Evolutionary conservation across 92 coral and sea anemone genomes (phyloP).

Genomic region (Palythoa caribaeorum): DNA sequence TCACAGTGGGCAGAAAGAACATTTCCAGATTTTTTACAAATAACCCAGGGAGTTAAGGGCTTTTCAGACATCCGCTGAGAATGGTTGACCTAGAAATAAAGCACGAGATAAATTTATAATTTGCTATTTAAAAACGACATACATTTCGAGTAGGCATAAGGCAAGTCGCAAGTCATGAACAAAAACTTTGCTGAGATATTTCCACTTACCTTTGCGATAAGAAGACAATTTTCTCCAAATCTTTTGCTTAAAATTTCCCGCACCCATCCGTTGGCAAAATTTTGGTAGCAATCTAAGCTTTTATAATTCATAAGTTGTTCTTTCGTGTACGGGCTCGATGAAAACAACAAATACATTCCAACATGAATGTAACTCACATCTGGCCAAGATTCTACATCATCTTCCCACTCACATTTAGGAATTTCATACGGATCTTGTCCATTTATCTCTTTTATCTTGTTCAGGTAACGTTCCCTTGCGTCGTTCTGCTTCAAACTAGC

Average conservation of each 20-base stretch:
- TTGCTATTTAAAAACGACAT: neutral
- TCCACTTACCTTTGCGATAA: conserved; percentile 60
- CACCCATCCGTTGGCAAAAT: too few relatives aligned
- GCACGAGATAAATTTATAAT: neutral
- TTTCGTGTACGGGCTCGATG: too few relatives aligned
- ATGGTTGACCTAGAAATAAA: conserved; percentile 8
- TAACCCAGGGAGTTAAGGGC: conserved; percentile 53
- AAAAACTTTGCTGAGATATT: neutral
- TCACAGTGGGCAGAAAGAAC: conserved; percentile 45
- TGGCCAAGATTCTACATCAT: conserved; percentile 57
- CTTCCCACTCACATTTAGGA: conserved; percentile 15
- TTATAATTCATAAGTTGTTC: too few relatives aligned
- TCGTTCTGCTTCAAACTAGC: neutral
- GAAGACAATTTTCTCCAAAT: conserved; percentile 56
- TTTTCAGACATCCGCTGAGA: conserved; percentile 41
- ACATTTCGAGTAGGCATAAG: conserved; percentile 17
- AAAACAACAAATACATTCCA: conserved; percentile 14
- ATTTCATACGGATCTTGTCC: too few relatives aligned
- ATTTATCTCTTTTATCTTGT: neutral
- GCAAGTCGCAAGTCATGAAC: conserved; percentile 13
- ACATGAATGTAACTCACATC: conserved; percentile 55
- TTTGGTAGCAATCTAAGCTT: too few relatives aligned
- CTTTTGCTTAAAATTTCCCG: neutral
- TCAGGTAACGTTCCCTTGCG: neutral
- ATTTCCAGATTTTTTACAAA: conserved; percentile 39